Evolutionary conservation across 2,797 vertebrate genomes (phyloP).

Genomic region (Acanthornis magna): DNA sequence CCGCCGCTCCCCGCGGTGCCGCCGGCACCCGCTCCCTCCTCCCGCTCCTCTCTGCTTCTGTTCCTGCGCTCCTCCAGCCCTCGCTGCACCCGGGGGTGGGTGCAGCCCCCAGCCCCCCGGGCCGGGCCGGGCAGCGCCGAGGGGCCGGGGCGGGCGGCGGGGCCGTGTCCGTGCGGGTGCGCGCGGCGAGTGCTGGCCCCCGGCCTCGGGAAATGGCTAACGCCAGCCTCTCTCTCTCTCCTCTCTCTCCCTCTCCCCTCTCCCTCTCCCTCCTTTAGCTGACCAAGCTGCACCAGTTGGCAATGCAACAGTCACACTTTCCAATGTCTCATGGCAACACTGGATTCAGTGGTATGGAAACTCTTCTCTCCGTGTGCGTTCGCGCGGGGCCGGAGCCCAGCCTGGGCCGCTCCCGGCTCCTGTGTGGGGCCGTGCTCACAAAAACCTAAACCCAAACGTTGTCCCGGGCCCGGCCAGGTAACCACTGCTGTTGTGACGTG

Average conservation of each 20-base stretch:
- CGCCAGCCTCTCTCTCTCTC: conserved; percentile 15
- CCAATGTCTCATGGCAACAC: conserved; percentile 93
- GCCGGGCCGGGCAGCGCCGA: background rate
- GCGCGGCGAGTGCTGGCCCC: background rate
- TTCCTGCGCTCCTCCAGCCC: conserved; percentile 56
- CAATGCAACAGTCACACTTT: conserved; percentile 98
- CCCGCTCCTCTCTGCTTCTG: conserved; percentile 65
- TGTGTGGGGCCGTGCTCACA: background rate
- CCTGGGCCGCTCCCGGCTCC: conserved; percentile 49
- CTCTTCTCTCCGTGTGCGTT: conserved; percentile 65
- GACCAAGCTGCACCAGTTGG: conserved; percentile 99
- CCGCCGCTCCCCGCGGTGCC: background rate
- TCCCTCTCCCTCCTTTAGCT: conserved; percentile 73
- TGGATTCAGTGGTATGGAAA: conserved; percentile 93
- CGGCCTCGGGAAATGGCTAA: conserved; percentile 42
- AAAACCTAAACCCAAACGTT: background rate
- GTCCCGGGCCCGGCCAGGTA: background rate
- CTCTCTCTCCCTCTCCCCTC: background rate
- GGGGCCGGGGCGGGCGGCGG: too few species aligned
- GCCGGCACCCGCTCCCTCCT: background rate
- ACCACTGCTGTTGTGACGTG: rapidly evolving
- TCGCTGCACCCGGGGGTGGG: background rate
- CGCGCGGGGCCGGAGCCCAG: conserved; percentile 56
- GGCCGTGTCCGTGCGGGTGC: background rate
- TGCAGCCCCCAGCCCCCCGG: background rate